Conservation (phyloP, 2,113 vertebrate species). For the Eulemur rufifrons region DNA sequence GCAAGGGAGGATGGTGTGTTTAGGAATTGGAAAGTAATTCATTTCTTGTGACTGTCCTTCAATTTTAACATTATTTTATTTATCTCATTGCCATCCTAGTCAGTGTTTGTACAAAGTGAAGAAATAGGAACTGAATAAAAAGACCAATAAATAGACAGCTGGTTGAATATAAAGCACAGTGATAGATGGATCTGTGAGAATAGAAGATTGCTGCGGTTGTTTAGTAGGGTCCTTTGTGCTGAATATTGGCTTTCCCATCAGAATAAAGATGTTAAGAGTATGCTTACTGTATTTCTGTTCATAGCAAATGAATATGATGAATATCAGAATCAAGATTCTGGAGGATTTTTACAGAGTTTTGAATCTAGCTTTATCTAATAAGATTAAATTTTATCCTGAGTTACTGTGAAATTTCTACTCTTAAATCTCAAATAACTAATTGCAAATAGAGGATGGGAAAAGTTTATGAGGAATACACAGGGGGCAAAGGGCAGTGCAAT, state of each 20-base stretch:
- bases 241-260: not conserved
- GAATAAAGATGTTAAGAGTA: not conserved
- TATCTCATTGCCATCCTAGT: not conserved
- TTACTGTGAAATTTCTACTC: not conserved
- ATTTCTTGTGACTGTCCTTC: not conserved
- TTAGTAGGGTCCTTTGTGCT: not conserved
- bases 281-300: not conserved
- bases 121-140: not conserved
- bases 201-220: not conserved
- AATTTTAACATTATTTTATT: not conserved
- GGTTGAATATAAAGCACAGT: not conserved
- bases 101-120: constrained; percentile 11
- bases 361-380: constrained; percentile 5
- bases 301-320: constrained; percentile 2
- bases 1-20: not conserved
- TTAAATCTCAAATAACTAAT: not conserved
- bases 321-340: constrained; percentile 1
- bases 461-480: not conserved
- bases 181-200: not conserved
- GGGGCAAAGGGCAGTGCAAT: not conserved
- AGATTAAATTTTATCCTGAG: constrained; percentile 25
- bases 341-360: not conserved
- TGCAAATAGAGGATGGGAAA: not conserved
- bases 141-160: not conserved
- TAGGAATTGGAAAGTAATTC: not conserved